Evolutionary conservation across 1,140 invertebrate genomes (phyloP).

Genomic region (Sycophaga agraensis): DNA sequence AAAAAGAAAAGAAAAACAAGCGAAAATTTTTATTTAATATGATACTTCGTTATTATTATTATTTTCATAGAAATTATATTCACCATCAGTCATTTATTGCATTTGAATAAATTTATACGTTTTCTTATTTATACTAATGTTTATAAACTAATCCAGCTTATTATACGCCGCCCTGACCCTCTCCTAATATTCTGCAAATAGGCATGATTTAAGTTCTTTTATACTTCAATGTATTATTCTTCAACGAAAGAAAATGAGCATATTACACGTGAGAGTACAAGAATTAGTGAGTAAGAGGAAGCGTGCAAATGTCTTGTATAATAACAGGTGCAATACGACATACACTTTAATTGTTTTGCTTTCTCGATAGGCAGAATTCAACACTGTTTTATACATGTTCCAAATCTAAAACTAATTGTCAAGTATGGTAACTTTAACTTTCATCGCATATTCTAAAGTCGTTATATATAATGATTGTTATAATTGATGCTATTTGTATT

Average conservation of each 20-base stretch:
- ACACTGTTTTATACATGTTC: neutral
- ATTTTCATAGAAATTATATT: too few relatives aligned
- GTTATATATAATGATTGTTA: conserved; percentile 1
- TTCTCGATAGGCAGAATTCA: conserved; percentile 31
- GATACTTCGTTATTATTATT: too few relatives aligned
- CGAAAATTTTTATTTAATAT: too few relatives aligned
- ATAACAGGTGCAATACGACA: conserved; percentile 26
- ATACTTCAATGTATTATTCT: too few relatives aligned
- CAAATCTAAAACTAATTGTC: conserved; percentile 7
- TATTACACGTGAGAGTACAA: neutral
- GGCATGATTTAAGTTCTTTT: too few relatives aligned
- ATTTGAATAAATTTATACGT: conserved; percentile 30
- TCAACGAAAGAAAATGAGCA: neutral
- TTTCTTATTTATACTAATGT: neutral
- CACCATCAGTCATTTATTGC: too few relatives aligned
- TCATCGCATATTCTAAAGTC: neutral
- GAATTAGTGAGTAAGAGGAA: conserved; percentile 6
- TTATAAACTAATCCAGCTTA: too few relatives aligned
- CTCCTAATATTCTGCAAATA: too few relatives aligned
- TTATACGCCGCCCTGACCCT: too few relatives aligned
- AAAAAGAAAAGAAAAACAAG: too few relatives aligned
- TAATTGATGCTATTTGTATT: conserved; percentile 8
- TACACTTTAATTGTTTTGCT: conserved; percentile 35
- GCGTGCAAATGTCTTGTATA: conserved; percentile 22
- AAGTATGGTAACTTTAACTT: conserved; percentile 7